Conservation (phyloP, 1,140 invertebrate species). For the Drosophila ironensis region DNA sequence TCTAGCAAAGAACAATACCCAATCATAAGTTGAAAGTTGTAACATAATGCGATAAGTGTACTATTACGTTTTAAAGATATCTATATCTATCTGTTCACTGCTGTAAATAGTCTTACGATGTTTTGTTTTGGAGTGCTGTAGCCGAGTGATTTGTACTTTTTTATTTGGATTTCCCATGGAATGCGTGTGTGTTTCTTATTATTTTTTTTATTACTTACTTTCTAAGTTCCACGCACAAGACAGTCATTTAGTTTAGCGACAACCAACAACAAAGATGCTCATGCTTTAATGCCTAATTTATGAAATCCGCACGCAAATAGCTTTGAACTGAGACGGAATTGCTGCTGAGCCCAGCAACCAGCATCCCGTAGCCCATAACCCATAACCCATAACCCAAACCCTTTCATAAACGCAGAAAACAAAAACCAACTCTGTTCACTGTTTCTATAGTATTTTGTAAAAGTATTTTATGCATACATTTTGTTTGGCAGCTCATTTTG, state of each 20-base stretch:
- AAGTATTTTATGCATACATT: conserved; percentile 71
- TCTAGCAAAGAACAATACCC: conserved; percentile 35
- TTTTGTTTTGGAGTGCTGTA: conserved; percentile 60
- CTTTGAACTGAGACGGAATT: conserved; percentile 56
- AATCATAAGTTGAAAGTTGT: conserved; percentile 57
- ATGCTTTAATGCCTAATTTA: conserved; percentile 68
- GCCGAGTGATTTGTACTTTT: conserved; percentile 57
- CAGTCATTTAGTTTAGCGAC: conserved; percentile 69
- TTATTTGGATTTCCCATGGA: conserved; percentile 23
- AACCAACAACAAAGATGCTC: conserved; percentile 63
- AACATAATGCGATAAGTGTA: conserved; percentile 61
- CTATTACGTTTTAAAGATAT: conserved; percentile 70
- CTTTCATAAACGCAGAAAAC: conserved; percentile 22
- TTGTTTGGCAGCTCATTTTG: conserved; percentile 58
- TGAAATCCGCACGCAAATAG: conserved; percentile 57
- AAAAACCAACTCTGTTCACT: conserved; percentile 68
- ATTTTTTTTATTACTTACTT: conserved; percentile 10
- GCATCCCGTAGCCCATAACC: conserved; percentile 12
- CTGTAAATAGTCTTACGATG: conserved; percentile 65
- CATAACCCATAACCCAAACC: conserved; percentile 13
- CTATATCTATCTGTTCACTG: conserved; percentile 56
- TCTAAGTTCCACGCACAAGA: conserved; percentile 71
- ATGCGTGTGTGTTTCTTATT: conserved; percentile 23
- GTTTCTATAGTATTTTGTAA: conserved; percentile 73
- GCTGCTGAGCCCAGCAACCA: no score